Evolutionary conservation across 1,140 invertebrate genomes (phyloP).

Genomic region (Sycophila sp.): DNA sequence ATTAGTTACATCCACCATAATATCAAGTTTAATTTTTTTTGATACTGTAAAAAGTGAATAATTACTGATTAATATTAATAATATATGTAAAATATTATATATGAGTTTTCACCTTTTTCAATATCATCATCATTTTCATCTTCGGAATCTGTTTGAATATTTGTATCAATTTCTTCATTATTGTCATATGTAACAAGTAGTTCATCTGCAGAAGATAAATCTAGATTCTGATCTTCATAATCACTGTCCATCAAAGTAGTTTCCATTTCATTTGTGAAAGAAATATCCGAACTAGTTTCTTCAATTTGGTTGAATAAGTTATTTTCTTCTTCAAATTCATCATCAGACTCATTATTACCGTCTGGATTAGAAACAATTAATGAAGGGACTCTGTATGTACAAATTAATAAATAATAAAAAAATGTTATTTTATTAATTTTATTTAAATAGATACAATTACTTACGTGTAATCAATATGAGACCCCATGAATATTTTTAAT

Average conservation of each 20-base stretch:
- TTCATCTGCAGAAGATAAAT: neutral
- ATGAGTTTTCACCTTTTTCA: neutral
- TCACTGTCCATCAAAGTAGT: neutral
- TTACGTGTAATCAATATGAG: neutral
- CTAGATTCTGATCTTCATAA: neutral
- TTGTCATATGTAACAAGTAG: neutral
- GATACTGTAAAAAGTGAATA: neutral
- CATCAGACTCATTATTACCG: neutral
- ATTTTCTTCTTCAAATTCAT: constrained; percentile 2
- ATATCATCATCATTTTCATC: neutral
- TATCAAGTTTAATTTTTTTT: constrained; percentile 2
- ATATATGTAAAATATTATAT: neutral
- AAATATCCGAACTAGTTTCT: neutral
- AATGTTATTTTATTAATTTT: neutral
- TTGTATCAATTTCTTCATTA: neutral
- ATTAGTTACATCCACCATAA: neutral
- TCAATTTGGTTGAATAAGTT: neutral
- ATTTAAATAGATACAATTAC: neutral
- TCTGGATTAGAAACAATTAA: neutral
- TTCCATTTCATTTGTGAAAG: constrained; percentile 1
- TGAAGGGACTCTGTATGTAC: neutral
- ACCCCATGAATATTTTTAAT: too few relatives aligned
- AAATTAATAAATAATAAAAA: neutral
- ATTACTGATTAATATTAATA: neutral
- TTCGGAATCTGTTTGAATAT: neutral